Evolutionary conservation across 35 echinoderm and acorn worm species (phyloP).

Genomic region (Ophiothrix spiculata): DNA sequence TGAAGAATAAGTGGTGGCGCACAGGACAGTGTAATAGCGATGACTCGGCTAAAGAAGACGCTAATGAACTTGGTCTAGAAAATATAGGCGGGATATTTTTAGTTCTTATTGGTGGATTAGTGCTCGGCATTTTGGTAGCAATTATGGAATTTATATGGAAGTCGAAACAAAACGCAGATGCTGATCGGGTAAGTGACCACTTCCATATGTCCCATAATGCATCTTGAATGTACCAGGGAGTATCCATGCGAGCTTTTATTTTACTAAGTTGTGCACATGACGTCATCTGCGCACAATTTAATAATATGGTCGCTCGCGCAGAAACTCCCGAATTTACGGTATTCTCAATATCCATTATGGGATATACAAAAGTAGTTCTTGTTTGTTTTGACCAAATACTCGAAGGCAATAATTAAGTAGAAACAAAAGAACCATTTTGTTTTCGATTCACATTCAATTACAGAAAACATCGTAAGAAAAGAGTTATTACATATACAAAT

Average conservation of each 20-base stretch:
- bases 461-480: neutral
- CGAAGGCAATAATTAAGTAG: neutral
- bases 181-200: constrained; percentile 88
- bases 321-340: too few species aligned
- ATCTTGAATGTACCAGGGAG: too few species aligned
- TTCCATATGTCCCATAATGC: too few species aligned
- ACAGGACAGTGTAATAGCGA: constrained; percentile 57
- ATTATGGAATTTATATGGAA: constrained; percentile 95
- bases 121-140: constrained; percentile 65
- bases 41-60: constrained; percentile 43
- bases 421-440: neutral
- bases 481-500: neutral
- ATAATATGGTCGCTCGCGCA: too few species aligned
- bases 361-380: too few species aligned
- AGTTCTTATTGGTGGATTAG: constrained; percentile 72
- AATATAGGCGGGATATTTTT: constrained; percentile 98
- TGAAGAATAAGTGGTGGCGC: constrained; percentile 92
- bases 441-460: neutral
- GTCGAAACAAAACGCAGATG: constrained; percentile 92
- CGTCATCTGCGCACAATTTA: too few species aligned
- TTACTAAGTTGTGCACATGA: neutral
- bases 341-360: too few species aligned
- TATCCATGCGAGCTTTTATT: neutral
- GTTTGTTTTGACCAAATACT: too few species aligned
- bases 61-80: constrained; percentile 64